Base-by-base conservation (phyloP, 2,888 invertebrate species). In the Adelphocoris suturalis region DNA sequence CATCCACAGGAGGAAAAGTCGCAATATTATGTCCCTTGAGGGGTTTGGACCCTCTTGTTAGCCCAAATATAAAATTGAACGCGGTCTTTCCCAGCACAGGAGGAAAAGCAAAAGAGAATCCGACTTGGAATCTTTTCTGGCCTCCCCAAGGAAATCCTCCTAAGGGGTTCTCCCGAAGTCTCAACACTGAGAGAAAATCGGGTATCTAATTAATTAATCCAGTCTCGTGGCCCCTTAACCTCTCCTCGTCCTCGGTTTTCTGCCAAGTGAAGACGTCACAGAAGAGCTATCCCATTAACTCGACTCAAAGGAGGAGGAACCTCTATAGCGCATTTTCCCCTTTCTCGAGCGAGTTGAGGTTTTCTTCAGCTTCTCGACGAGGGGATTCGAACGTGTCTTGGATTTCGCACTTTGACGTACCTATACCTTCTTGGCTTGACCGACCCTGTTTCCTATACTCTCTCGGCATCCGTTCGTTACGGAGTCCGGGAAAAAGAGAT, bases 171-270 rank as follows among this genome's bases (percentile, higher is more conserved):
- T 61, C 68, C 23, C 23, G 23, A 23, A 68, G 23, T 68, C 68
- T 23, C 68, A 23, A 68, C 68, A 68, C 68, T 23, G 68, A 23
- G 23, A 68, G 68, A 23, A 68, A 68, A 68, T 23, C 68, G 68
- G 68, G 68, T 68, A 68, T 68, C 68, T 68, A 68, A 68, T 68
- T 68, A 68, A 68, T 68, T 68, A 68, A 68, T 68, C 68, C 68
- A 0, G 23, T 68, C 23, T 68, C 16, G 14, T 52, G 37, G 52
- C 52, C 16, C 52, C 68, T 68, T 13, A 68, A 68, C 68, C 23
- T 68, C 68, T 27, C 23, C 19, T 9, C 16, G 61, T 68, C 68
- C 68, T 68, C 52, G 52, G 13, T 52, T 52, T 16, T 16, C 16
- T 5, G 68, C 23, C 9, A 68, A 68, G 68, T 68, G 68, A 23